Base-by-base conservation (phyloP, 1,140 invertebrate species). In the Drosophila neocordata region DNA sequence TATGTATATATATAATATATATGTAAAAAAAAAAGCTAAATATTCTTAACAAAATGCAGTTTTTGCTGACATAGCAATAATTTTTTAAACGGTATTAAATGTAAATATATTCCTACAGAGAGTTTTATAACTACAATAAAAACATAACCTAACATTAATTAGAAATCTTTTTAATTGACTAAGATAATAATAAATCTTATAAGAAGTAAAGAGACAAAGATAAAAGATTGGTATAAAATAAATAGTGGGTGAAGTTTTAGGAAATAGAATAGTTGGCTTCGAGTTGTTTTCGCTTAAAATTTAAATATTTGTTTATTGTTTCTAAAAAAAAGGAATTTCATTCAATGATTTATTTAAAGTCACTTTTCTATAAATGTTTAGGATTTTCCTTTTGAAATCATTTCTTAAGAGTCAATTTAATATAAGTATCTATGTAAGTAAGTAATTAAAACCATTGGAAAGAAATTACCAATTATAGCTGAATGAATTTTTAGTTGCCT, bases 31-130 rank as follows among this genome's bases (percentile, higher is more conserved):
- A 35, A 35, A 35, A 0, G 4, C 3, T 12, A 38, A n/a, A n/a
- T 3, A 38, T 13, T 35, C 9, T 35, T 35, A 12, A 38, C 4
- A 18, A 18, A 44, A 15, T 44, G 13, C 13, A 61, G 31, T 27
- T 24, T 51, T 48, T 44, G 69, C 64, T 85, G 77, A 87, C 82
- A 59, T 48, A 77, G 69, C 73, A 74, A 44, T 7, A 44, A 20
- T 31, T 5, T 31, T 24, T 2, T 2, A 24, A 24, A 24, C 24
- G 24, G 24, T 6, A 35, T 35, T 35, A 12, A 12, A 12, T 35
- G 2, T 11, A 11, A 12, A 12, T 35, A 35, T 35, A 35, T 11
- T 11, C 34, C 12, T 35, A 12, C 34, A 35, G 9, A 35, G 34
- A 12, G 34, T 35, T 35, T 35, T 12, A 12, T 12, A 35, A 9